Base-by-base conservation (phyloP, 2,113 vertebrate species). In the Apeltes quadracus region DNA sequence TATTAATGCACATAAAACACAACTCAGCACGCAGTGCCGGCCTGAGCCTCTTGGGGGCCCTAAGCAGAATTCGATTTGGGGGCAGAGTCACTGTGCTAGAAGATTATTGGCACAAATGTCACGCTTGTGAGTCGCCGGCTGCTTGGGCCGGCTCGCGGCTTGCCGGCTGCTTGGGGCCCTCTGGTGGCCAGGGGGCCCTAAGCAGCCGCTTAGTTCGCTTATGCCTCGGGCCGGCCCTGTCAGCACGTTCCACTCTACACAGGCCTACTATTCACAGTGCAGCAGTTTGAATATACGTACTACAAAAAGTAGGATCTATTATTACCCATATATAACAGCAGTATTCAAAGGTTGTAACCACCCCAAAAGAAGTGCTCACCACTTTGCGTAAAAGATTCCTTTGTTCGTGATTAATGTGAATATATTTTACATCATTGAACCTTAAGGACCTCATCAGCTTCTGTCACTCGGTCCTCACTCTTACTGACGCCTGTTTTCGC, bases 401-500 rank as follows among this genome's bases (percentile, higher is more conserved):
- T 56, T 64, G 34, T 74, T 73, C 36, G 44, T 80, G 23, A 62
- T 63, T 63, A 59, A 69, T 29, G 36, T 29, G 61, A 56, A 34
- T 44, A 39, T 23, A 57, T 56, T 51, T 85, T 71, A 61, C 64
- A 34, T 58, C 67, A 51, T 41, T 18, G 67, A 39, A 36, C 62
- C 51, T 72, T 63, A n/a, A 32, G 58, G 54, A 71, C 61, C 57
- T 68, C 64, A 56, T 14, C 41, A 16, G 10, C 68, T 57, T 76
- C 59, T 53, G 58, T 64, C 12, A 46, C 69, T 63, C 53, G 68
- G 72, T 71, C 71, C 61, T 54, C 55, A 32, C 79, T 57, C 70
- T 65, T 41, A 10, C 66, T 7, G 29, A 78, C 11, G 39, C 23
- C 50, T 54, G 50, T 58, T 66, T 69, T 38, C 32, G 54, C 63